Base-by-base conservation (phyloP, 2,113 vertebrate species). In the Aptenodytes patagonicus region DNA sequence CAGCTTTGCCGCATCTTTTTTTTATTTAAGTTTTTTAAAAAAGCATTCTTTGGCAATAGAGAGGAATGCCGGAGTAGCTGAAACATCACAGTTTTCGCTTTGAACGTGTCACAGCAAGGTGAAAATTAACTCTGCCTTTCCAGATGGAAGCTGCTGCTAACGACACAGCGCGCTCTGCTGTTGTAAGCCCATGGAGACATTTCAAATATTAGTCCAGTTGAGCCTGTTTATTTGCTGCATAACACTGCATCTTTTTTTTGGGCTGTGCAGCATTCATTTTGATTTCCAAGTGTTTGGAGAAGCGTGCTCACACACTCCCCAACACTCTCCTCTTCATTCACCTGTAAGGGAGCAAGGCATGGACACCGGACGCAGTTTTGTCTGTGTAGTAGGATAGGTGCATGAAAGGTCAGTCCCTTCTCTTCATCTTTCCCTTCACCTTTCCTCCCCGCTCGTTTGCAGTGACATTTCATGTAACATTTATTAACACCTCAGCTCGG, bases 161-260 rank as follows among this genome's bases (percentile, higher is more conserved):
- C 4, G 4, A 21, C 49, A 77, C 46, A 96, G 94, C 71, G 64
- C 86, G 24, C 91, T 61, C 95, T 95, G 89, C 89, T 94, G 96
- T 47, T 47, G 9, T 2, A 9, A 87, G 21, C 52, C 11, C 42
- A 31, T 9, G 13, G 18, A 20, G 22, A 21, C 26, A 0, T 66
- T 47, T 17, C 44, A 36, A 12, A 8, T 3, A 10, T 12, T 3
- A 17, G 29, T 19, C 57, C 19, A 13, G 38, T 51, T 26, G 6
- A 60, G 15, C n/a, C 17, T 4, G 15, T 10, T 36, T 16, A 70
- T 64, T 24, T 52, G 40, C 70, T 76, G 29, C 11, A 2, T 32
- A 54, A 75, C 19, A 13, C 1, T 1, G 16, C 47, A 11, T 58
- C 12, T 60, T 47, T 38, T 24, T 51, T 32, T 44, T n/a, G 11